Evolutionary conservation across 2,888 invertebrate genomes (phyloP), one percentile per base, ranked within the genome.

Genomic region (Synergus japonicus): DNA sequence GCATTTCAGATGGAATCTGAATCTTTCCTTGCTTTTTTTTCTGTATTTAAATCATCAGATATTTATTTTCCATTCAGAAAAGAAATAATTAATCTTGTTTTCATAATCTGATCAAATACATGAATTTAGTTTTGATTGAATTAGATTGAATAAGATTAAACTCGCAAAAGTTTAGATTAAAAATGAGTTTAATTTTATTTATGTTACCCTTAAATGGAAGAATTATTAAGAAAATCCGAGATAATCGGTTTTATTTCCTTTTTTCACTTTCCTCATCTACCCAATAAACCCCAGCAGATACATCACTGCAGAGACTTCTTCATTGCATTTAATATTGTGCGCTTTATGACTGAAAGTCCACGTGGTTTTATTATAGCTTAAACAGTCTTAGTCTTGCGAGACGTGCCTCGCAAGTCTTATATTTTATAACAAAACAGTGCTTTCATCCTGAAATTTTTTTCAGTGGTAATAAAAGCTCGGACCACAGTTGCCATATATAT

Each of bases 301-400:
- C 46, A 29, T 22, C 65, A 49, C 18, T 15, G 44, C n/a, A n/a
- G n/a, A 46, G 29, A 8, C 44, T 69, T 4, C 9, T 69, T 49
- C 29, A 29, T 46, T 67, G 41, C 44, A 46, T 67, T 67, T 67
- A 67, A 46, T 46, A 46, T 66, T 66, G 66, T 41, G 41, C 18
- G 43, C 41, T 43, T 46, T 46, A 29, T 22, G 44, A 29, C 10
- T 60, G 13, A 49, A 22, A 13, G n/a, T 18, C 12, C 44, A 44
- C 44, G 44, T 46, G 43, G 37, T 22, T 67, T 67, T 67, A 43
- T 60, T 60, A 22, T 22, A 4, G 22, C 22, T 22, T 60, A 22
- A 22, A 22, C 10, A 60, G 22, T 22, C 22, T 60, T 60, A n/a
- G n/a, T n/a, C n/a, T n/a, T n/a, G n/a, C n/a, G n/a, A 4, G 22